Base-by-base conservation (phyloP, 2,888 invertebrate genomes). In the Spicauda simplicius region DNA sequence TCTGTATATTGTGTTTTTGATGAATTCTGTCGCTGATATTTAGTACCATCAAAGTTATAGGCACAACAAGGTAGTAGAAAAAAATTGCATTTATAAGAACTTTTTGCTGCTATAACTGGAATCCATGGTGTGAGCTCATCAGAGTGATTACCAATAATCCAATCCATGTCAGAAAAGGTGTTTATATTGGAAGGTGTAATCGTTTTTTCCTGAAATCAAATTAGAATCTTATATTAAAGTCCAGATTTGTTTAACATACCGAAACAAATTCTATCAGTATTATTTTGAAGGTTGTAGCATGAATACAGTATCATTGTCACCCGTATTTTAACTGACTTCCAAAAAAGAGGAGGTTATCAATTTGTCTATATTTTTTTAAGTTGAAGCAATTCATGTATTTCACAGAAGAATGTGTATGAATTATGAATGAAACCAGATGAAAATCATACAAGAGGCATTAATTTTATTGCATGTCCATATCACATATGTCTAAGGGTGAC, bases 61-160 rank as follows among this genome's bases (percentile, higher is more conserved):
- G 97, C 95, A 87, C 99, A 99, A 84, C 99, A 99, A 0, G 99
- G 99, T 14, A 99, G 93, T 1, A 99, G 90, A 82, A 99, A 99
- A 82, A 97, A 98, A 69, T 96, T 96, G 68, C 97, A 96, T 33
- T 92, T 92, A 65, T 94, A 95, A 0, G 96, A 96, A 88, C 97
- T 96, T 67, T 94, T 94, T 0, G 97, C 95, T 30, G 99, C 97
- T 76, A 99, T 96, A 0, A 99, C 96, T 19, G 99, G 98, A 77
- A 99, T 96, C 99, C 99, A 99, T 0, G 99, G 99, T 10, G 99
- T 99, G n/a, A 99, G 90, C 85, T 99, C 99, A 93, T 99, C 99
- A 14, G 99, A 98, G 93, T 99, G 99, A 89, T 99, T 99, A 62
- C 99, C 99, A 83, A 99, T 98, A 61, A 99, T 90, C 98, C 99